Conservation (phyloP, 2,888 invertebrate genomes). For the Abscondita cerata region DNA sequence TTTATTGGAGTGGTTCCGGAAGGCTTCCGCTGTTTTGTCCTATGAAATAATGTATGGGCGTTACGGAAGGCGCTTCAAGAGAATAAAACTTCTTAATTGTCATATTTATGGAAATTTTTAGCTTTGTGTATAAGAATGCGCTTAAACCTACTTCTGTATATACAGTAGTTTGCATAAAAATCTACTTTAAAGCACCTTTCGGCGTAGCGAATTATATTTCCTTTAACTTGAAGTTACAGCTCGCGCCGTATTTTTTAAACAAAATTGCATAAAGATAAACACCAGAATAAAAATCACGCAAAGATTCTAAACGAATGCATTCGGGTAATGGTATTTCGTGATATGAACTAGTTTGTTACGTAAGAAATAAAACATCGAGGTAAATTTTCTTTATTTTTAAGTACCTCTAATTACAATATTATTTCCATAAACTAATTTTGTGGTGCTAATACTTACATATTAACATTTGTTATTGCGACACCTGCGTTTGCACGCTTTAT, state of each 20-base stretch:
- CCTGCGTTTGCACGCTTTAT: constrained; percentile 4
- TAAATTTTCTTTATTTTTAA: not conserved
- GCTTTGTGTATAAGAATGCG: constrained; percentile 31
- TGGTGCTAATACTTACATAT: not conserved
- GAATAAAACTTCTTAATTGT: constrained; percentile 48
- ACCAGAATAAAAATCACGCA: not conserved
- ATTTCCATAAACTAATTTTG: constrained; percentile 8
- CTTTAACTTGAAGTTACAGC: constrained; percentile 7
- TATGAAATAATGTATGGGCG: constrained; percentile 37
- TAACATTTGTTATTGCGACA: constrained; percentile 6
- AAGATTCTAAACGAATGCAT: not conserved
- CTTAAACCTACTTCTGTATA: constrained; percentile 19
- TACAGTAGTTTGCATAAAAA: constrained; percentile 23
- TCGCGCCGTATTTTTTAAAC: not conserved
- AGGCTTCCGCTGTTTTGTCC: constrained; percentile 50
- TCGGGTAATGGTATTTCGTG: constrained; percentile 3
- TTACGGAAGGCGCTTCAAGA: constrained; percentile 37
- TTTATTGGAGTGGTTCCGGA: constrained; percentile 48
- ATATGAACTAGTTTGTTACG: constrained; percentile 6
- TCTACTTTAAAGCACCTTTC: constrained; percentile 22
- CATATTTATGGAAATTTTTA: constrained; percentile 45
- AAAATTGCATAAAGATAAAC: not conserved
- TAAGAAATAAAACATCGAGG: constrained; percentile 1
- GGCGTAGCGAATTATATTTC: constrained; percentile 15
- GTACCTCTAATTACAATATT: constrained; percentile 1